Base-by-base conservation (phyloP, 1,140 invertebrate genomes). In the Ceratina australensis region DNA sequence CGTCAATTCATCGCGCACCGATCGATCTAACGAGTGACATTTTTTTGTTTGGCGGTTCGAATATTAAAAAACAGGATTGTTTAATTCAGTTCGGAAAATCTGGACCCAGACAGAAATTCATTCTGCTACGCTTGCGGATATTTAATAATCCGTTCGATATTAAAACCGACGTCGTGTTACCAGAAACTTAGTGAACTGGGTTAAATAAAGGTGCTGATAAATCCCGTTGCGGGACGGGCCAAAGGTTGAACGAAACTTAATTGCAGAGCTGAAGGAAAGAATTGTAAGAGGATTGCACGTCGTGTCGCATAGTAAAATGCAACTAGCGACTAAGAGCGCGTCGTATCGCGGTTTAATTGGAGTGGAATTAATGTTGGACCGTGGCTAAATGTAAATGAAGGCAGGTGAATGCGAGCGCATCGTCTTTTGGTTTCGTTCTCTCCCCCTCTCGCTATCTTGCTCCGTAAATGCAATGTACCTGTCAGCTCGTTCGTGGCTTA, bases 331-430 rank as follows among this genome's bases (percentile, higher is more conserved):
- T 56, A 78, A 67, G 67, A 72, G 72, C 81, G 54, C 66, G 57
- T 52, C 61, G 81, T 83, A 80, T 69, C 78, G 72, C 68, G 73
- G 72, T 83, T 84, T 84, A 84, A 84, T 83, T 83, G 82, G 82
- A 79, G 78, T 72, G 72, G 72, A 83, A 84, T 83, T 80, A 84
- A 84, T 83, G 81, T 83, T 77, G 81, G 69, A 42, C 68, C 61
- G 59, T 28, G 69, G 68, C 78, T 73, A 79, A 79, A 73, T 86
- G 81, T 76, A 81, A 78, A 81, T 81, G 67, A 68, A 78, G 72
- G 56, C 49, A 67, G 72, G 63, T 24, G 54, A 22, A 49, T 28
- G 49, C 22, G 28, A 59, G 20, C 22, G 67, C 69, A 71, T 83
- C 81, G 78, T 66, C 78, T 69, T 83, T 83, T 50, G 63, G 22